Conservation (phyloP, 2,113 vertebrate species). For the Irena cyanogastra region DNA sequence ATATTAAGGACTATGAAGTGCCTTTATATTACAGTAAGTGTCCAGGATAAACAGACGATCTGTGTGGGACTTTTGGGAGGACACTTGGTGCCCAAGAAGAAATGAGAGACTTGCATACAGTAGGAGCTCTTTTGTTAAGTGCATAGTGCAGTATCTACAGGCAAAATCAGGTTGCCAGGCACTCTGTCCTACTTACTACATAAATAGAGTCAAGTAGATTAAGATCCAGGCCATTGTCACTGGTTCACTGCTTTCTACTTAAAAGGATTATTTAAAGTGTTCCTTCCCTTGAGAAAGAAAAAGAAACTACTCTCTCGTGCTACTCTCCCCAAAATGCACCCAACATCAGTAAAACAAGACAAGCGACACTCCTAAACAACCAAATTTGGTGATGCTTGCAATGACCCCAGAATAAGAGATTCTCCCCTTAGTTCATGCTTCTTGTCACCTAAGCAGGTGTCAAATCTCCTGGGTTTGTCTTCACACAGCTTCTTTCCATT, state of each 20-base stretch:
- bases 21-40: neutral
- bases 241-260: neutral
- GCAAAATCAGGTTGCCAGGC: neutral
- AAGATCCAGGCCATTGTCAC: neutral
- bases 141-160: neutral
- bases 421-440: neutral
- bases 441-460: neutral
- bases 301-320: neutral
- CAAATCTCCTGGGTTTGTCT: constrained; percentile 27
- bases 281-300: neutral
- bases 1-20: neutral
- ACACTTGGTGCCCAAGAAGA: neutral
- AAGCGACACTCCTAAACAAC: neutral
- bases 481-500: constrained; percentile 25
- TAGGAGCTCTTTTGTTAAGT: neutral
- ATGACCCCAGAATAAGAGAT: neutral
- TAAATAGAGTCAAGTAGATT: neutral
- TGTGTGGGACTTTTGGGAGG: neutral
- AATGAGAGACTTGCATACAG: neutral
- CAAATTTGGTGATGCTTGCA: neutral
- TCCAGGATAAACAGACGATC: neutral
- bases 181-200: neutral
- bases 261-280: neutral
- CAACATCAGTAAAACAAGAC: neutral
- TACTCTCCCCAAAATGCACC: no score